Percentiles rank a stretch among this genome's conserved stretches.
These are phyloP conservation scores for Proisotoma minuta DNA, from an alignment of 2,888 invertebrate genomes.

Conservation along the genomic window DNA sequence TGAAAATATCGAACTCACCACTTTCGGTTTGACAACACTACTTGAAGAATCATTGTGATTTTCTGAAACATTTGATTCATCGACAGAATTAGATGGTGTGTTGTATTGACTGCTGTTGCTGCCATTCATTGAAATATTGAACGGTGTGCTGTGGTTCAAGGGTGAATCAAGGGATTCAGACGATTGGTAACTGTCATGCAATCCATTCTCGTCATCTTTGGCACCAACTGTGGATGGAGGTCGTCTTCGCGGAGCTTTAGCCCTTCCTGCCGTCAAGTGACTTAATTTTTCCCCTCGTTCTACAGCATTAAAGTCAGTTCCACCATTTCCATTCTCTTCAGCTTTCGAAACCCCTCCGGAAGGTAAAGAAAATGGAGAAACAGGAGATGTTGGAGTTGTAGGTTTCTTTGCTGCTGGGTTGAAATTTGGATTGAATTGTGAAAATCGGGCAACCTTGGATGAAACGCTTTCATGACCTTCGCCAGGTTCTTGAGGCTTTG, in stretches of 20 bases:
- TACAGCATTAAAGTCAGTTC: constrained; percentile 54
- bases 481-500: not conserved
- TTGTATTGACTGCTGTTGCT: constrained; percentile 25
- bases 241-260: constrained; percentile 63
- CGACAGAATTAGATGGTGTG: constrained; percentile 27
- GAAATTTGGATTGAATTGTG: not conserved
- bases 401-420: constrained; percentile 27
- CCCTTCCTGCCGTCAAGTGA: constrained; percentile 57
- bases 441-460: not conserved
- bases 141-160: constrained; percentile 24
- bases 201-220: constrained; percentile 18
- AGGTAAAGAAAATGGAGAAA: no score
- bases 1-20: constrained; percentile 48
- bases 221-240: constrained; percentile 59
- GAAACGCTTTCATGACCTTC: constrained; percentile 3
- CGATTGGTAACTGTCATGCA: constrained; percentile 20
- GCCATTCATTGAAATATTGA: constrained; percentile 22
- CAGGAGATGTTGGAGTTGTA: constrained; percentile 30
- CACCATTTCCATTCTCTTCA: constrained; percentile 25
- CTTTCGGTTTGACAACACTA: constrained; percentile 23
- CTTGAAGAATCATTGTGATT: constrained; percentile 19
- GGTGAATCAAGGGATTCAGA: constrained; percentile 22
- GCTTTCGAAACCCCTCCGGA: constrained; percentile 19
- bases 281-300: constrained; percentile 54
- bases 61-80: constrained; percentile 16